A percentile compares a stretch with the other conserved stretches of the same genome.
phyloP scores from a whole-genome alignment of 2,888 invertebrate species.

The Hybos culiciformis region DNA sequence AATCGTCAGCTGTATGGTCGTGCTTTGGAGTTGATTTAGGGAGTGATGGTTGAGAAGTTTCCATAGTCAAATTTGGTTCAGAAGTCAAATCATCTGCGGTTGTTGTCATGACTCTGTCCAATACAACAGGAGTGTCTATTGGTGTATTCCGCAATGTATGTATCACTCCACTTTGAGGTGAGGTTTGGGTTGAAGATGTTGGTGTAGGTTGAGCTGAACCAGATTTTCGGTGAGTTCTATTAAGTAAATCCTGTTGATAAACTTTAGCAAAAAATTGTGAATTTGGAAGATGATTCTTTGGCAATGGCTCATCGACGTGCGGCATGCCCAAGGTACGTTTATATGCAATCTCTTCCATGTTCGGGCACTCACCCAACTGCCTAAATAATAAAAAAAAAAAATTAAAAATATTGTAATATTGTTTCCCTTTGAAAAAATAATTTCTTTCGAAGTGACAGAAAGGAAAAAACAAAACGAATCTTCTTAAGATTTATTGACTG shows the following conservation, averaged over 20 bases:
- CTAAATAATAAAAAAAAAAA: too few relatives aligned
- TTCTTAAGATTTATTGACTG: background rate
- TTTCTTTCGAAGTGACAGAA: too few relatives aligned
- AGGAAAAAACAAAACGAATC: too few relatives aligned
- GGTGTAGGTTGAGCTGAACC: background rate
- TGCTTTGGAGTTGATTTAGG: background rate
- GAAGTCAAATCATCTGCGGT: background rate
- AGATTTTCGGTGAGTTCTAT: constrained; percentile 23
- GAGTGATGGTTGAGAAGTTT: background rate
- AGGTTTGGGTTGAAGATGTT: background rate
- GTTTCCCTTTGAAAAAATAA: too few relatives aligned
- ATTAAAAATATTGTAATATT: too few relatives aligned
- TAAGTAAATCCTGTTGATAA: constrained; percentile 32
- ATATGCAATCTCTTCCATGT: constrained; percentile 73
- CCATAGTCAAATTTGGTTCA: background rate
- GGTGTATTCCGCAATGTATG: too few relatives aligned
- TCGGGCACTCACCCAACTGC: constrained; percentile 61
- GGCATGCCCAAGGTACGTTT: constrained; percentile 57
- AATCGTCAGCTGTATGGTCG: background rate
- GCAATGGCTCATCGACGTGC: constrained; percentile 32
- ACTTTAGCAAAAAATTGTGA: constrained; percentile 35
- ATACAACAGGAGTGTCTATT: too few relatives aligned
- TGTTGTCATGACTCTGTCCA: too few relatives aligned
- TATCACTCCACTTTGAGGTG: background rate
- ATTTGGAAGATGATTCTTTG: constrained; percentile 35